phyloP scores from a whole-genome alignment of 2,113 vertebrate genomes.

The Oryzias melastigma region DNA sequence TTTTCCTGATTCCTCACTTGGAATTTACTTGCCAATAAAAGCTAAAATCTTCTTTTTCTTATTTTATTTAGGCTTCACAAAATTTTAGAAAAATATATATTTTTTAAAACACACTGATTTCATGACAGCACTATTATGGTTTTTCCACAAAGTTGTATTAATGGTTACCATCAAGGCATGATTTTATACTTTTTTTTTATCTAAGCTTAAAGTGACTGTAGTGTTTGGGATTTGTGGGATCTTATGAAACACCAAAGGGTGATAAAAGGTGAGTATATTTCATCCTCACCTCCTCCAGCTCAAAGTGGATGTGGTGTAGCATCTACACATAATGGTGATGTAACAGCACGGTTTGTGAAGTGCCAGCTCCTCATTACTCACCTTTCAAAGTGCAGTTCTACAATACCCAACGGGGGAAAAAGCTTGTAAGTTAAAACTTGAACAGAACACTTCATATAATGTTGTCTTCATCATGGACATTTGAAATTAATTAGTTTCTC shows the following conservation, averaged over 20 bases:
- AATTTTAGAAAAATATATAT: too few relatives aligned
- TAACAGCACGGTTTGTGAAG: neutral
- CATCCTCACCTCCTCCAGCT: neutral
- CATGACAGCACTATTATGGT: too few relatives aligned
- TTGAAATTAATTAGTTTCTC: slow-evolving; percentile 3
- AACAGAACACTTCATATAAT: slow-evolving; percentile 11
- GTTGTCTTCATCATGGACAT: slow-evolving; percentile 4
- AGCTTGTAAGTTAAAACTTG: neutral
- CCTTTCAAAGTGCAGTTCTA: slow-evolving; percentile 1
- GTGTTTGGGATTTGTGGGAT: neutral
- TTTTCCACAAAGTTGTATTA: too few relatives aligned
- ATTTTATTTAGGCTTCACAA: too few relatives aligned
- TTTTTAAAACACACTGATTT: too few relatives aligned
- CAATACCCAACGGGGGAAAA: neutral
- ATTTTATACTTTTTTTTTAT: too few relatives aligned
- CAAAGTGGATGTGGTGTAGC: slow-evolving; percentile 2
- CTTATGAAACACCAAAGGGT: neutral
- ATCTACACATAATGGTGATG: slow-evolving; percentile 12
- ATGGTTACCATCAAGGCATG: too few relatives aligned
- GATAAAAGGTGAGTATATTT: neutral
- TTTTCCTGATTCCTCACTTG: too few relatives aligned
- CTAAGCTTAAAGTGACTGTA: neutral
- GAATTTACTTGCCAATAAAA: too few relatives aligned
- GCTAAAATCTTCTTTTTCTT: too few relatives aligned
- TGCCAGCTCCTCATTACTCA: neutral